phyloP scores from a whole-genome alignment of 1,140 invertebrate genomes.

The Drosophila athabasca region DNA sequence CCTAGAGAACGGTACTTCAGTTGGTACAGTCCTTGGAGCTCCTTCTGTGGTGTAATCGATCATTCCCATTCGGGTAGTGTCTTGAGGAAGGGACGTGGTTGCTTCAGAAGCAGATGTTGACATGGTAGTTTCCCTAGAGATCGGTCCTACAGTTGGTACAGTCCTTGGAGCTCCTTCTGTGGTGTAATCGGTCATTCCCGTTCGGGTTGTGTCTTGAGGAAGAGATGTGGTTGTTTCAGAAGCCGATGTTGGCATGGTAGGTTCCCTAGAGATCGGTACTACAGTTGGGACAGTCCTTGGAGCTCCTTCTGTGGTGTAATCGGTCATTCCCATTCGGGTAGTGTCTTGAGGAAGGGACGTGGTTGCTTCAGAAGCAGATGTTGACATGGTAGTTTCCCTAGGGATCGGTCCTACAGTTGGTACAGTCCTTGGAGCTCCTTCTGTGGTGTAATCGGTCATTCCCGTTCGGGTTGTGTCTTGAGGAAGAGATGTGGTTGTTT shows the following conservation, averaged over 20 bases:
- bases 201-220: not conserved
- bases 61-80: no score
- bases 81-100: slow-evolving; percentile 21
- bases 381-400: no score
- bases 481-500: no score
- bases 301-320: not conserved
- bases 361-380: not conserved
- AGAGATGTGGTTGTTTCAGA: not conserved
- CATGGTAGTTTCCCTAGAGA: not conserved
- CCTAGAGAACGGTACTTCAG: no score
- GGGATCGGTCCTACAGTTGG: no score
- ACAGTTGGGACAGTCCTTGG: not conserved
- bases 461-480: no score
- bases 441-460: no score
- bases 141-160: no score
- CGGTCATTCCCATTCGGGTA: not conserved
- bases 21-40: no score
- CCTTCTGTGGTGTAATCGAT: not conserved
- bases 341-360: not conserved
- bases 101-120: not conserved
- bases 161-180: no score
- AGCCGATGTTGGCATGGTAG: not conserved
- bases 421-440: no score
- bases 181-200: not conserved
- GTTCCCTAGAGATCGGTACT: no score